Conservation (phyloP, 2,888 invertebrate species). For the Philaethria dido region DNA sequence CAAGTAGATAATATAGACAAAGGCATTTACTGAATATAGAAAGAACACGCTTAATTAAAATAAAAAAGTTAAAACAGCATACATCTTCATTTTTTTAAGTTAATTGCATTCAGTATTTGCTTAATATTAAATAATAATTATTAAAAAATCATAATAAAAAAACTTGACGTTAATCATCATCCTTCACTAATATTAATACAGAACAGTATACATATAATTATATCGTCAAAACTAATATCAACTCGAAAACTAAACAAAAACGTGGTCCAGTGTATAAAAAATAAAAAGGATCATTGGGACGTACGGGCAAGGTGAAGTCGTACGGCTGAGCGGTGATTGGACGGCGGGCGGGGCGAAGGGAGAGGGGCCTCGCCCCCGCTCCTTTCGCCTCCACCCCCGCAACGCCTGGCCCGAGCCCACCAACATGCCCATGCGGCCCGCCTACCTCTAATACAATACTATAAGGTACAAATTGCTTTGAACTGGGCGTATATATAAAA, state of each 20-base stretch:
- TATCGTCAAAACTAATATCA: constrained; percentile 44
- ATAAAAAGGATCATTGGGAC: constrained; percentile 73
- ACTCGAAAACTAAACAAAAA: constrained; percentile 53
- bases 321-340: constrained; percentile 71
- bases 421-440: constrained; percentile 61
- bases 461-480: constrained; percentile 59
- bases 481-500: constrained; percentile 50
- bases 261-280: constrained; percentile 50
- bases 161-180: not conserved
- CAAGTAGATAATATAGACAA: too few species aligned
- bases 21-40: not conserved
- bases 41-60: not conserved
- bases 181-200: not conserved
- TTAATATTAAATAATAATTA: not conserved
- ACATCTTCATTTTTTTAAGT: too few species aligned
- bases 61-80: not conserved
- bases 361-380: constrained; percentile 72
- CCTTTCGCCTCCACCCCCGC: constrained; percentile 72
- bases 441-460: constrained; percentile 51
- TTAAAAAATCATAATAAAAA: not conserved
- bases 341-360: constrained; percentile 69
- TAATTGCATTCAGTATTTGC: not conserved
- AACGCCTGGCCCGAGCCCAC: constrained; percentile 61
- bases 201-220: constrained; percentile 27
- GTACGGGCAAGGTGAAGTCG: constrained; percentile 79